Percentiles rank a stretch among this genome's conserved stretches.
These are phyloP conservation scores for Pao palembangensis DNA, from an alignment of 2,113 vertebrate species.

Conservation along the genomic window DNA sequence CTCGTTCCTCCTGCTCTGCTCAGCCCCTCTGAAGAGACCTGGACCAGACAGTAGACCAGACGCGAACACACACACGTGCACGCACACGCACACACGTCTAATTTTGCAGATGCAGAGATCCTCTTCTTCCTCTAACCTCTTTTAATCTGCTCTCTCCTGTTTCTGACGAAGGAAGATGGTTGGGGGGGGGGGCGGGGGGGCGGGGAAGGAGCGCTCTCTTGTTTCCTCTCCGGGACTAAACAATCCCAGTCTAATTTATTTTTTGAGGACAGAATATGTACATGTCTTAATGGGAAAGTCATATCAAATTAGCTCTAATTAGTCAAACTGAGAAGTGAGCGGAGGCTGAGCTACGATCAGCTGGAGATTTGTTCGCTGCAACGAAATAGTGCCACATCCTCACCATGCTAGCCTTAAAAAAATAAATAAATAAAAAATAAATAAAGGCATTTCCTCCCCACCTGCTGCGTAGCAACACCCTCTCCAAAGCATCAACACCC, in stretches of 20 bases:
- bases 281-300: conserved; percentile 77
- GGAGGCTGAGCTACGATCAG: conserved; percentile 58
- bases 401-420: not conserved
- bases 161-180: conserved; percentile 22
- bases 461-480: conserved; percentile 41
- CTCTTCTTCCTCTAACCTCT: conserved; percentile 75
- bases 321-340: conserved; percentile 70
- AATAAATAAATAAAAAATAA: not conserved
- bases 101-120: conserved; percentile 74
- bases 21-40: conserved; percentile 43
- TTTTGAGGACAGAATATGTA: conserved; percentile 80
- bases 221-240: conserved; percentile 78
- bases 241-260: conserved; percentile 81
- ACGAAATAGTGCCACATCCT: conserved; percentile 31
- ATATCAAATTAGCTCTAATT: conserved; percentile 81
- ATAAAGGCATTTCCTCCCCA: conserved; percentile 21
- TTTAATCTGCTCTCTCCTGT: conserved; percentile 71
- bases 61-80: conserved; percentile 10
- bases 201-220: conserved; percentile 31
- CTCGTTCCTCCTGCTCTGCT: conserved; percentile 40
- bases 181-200: not conserved
- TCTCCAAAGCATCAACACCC: conserved; percentile 54
- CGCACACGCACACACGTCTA: conserved; percentile 31
- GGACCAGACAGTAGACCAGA: conserved; percentile 57
- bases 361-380: conserved; percentile 54